These are phyloP conservation scores for Galaxias olidus DNA, from an alignment of 2,797 vertebrate species.

Conservation along the genomic window DNA sequence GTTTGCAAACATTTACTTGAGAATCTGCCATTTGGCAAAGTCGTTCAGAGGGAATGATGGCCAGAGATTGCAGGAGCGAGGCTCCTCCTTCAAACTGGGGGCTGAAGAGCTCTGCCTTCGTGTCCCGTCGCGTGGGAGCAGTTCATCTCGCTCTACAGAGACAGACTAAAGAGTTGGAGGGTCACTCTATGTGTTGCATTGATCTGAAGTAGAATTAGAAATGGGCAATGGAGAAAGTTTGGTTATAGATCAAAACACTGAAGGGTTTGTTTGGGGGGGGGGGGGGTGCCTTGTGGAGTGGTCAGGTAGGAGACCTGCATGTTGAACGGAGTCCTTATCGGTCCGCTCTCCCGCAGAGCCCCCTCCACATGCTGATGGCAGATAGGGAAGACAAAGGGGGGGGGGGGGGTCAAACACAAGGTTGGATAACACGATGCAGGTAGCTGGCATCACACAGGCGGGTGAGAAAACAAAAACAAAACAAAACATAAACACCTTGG, in stretches of 20 bases:
- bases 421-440: background rate
- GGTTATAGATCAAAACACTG: background rate
- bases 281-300: background rate
- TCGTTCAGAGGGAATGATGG: background rate
- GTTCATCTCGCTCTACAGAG: background rate
- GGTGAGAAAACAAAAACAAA: background rate
- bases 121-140: background rate
- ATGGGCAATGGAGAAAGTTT: no score
- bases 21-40: conserved; percentile 5
- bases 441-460: background rate
- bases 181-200: background rate
- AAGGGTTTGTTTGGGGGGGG: background rate
- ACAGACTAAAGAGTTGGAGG: background rate
- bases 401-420: background rate
- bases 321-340: background rate
- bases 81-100: background rate
- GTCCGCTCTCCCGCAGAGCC: background rate
- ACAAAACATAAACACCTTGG: background rate
- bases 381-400: background rate
- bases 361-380: conserved; percentile 1
- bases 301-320: background rate
- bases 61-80: no score
- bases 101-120: background rate
- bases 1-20: conserved; percentile 5
- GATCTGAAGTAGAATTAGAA: no score